Evolutionary conservation across 2,888 invertebrate genomes (phyloP).

Genomic region (Notocelia uddmanniana): DNA sequence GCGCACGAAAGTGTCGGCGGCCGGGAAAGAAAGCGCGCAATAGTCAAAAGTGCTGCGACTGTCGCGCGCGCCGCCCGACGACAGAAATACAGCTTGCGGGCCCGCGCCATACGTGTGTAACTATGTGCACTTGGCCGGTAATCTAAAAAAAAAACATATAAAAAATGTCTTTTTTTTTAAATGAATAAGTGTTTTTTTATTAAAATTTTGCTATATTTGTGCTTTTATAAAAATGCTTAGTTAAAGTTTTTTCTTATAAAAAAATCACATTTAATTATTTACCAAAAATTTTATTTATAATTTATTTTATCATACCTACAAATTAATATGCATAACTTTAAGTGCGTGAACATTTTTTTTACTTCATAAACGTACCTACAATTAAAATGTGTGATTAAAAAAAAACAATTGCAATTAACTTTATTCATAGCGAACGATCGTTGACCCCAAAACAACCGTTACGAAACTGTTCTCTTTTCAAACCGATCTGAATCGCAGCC

Average conservation of each 20-base stretch:
- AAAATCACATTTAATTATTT: background rate
- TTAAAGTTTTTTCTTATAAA: background rate
- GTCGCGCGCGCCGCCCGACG: slow-evolving; percentile 63
- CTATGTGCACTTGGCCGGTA: slow-evolving; percentile 9
- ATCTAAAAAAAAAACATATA: slow-evolving; percentile 10
- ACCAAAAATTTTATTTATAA: background rate
- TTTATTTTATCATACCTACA: too few species aligned
- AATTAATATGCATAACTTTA: background rate
- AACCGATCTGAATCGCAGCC: slow-evolving; percentile 18
- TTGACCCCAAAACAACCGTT: slow-evolving; percentile 46
- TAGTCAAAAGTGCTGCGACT: slow-evolving; percentile 70
- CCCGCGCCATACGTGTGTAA: slow-evolving; percentile 46
- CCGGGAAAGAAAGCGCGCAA: slow-evolving; percentile 55
- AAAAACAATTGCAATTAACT: slow-evolving; percentile 17
- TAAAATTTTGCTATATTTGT: background rate
- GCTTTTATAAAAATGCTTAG: background rate
- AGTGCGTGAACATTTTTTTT: background rate
- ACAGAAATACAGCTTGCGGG: slow-evolving; percentile 59
- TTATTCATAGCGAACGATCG: slow-evolving; percentile 42
- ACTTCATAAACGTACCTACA: background rate
- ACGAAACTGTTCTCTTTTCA: slow-evolving; percentile 35
- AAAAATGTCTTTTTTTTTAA: background rate
- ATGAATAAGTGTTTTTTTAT: background rate
- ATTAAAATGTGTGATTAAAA: slow-evolving; percentile 14
- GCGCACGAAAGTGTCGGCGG: slow-evolving; percentile 46